These are phyloP conservation scores for Panthera tigris DNA, from an alignment of 2,113 vertebrate genomes.

Conservation along the genomic window DNA sequence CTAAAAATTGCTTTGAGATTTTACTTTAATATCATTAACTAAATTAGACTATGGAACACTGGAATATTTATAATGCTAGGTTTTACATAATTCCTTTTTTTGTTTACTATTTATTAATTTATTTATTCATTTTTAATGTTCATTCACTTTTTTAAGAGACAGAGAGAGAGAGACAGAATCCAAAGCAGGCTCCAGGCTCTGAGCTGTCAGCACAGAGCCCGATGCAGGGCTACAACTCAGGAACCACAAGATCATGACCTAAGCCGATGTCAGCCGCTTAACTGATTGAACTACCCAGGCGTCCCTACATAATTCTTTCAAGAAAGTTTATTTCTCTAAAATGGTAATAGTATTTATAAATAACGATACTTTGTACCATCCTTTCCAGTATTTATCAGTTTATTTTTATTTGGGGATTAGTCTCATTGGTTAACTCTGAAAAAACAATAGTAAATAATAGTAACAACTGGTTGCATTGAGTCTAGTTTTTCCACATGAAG, in stretches of 20 bases:
- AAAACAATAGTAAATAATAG: not conserved
- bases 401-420: not conserved
- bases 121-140: no score
- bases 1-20: not conserved
- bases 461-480: not conserved
- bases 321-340: slow-evolving; percentile 29
- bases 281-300: no score
- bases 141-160: no score
- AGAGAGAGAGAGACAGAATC: no score
- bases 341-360: not conserved
- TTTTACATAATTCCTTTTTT: not conserved
- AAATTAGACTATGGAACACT: not conserved
- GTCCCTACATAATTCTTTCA: not conserved
- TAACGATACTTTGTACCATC: not conserved
- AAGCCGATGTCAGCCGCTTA: no score
- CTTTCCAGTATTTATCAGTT: not conserved
- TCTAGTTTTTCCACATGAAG: not conserved
- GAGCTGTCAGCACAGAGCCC: no score
- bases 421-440: not conserved
- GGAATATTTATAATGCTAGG: not conserved
- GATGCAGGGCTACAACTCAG: no score
- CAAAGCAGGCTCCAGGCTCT: no score
- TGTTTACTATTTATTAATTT: not conserved
- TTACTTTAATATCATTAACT: not conserved
- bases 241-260: no score